Base-by-base conservation (phyloP, 2,888 invertebrate species). In the Agrilus cyanescens region DNA sequence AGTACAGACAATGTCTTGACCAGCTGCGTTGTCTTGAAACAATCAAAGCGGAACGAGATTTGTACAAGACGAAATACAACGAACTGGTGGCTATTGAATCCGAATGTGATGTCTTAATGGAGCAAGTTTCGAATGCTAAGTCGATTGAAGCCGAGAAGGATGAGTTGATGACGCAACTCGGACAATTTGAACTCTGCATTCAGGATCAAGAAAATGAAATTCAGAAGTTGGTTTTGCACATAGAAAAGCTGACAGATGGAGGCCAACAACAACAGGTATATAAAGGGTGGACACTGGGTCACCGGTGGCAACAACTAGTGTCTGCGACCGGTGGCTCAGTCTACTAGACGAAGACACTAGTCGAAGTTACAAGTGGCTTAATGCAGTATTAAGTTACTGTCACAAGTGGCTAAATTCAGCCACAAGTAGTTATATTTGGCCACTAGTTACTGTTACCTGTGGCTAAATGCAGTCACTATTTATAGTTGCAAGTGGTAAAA, bases 201-300 rank as follows among this genome's bases (percentile, higher is more conserved):
- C 69, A 72, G 58, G 74, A 75, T 46, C 72, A 73, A 59, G 73
- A 71, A 40, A 68, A 72, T 52, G 75, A 75, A 63, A 74, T 75
- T 32, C 72, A 67, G 59, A 67, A 68, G 53, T 59, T 76, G 44
- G 67, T 71, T 0, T 47, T 59, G 40, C 73, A 76, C 59, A 69
- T 75, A 37, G 72, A 74, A 52, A 62, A 61, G 47, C 56, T 75
- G 44, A 63, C 62, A n/a, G 47, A 56, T 44, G 57, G 58, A 18
- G 49, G 58, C 30, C 62, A 63, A 39, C 53, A 59, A 18, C 59
- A 65, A 49, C 60, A 63, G 58, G 62, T 63, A 58, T 51, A 31
- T 10, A 10, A 2, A 25, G 25, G 8, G 25, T 25, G 2, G 10
- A 20, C n/a, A n/a, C n/a, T n/a, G 18, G 18, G 18, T 3, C 18